Conservation (phyloP, 2,888 invertebrate species). For the Melanostoma scalare region DNA sequence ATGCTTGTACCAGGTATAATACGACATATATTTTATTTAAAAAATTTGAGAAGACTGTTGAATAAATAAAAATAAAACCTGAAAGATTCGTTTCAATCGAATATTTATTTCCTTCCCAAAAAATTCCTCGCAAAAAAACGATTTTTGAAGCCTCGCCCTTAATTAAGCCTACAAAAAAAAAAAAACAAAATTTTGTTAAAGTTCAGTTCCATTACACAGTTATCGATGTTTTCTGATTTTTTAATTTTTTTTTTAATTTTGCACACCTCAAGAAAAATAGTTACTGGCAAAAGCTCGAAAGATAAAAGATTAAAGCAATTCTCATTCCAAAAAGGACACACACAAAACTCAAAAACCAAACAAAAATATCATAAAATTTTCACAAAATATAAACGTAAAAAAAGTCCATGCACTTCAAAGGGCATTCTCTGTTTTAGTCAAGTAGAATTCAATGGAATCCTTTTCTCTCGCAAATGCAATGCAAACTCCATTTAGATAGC, state of each 20-base stretch:
- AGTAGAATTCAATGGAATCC: constrained; percentile 39
- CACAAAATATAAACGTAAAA: constrained; percentile 23
- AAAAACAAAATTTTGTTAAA: background rate
- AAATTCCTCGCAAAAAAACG: too few species aligned
- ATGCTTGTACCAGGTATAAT: too few species aligned
- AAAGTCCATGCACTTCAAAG: constrained; percentile 58
- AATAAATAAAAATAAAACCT: too few species aligned
- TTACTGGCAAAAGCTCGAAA: constrained; percentile 2
- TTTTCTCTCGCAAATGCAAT: constrained; percentile 50
- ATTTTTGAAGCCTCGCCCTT: background rate
- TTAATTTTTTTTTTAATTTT: background rate
- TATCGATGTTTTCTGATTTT: background rate
- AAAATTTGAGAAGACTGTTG: too few species aligned
- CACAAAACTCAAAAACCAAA: constrained; percentile 34
- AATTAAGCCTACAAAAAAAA: background rate
- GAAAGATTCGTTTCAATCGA: too few species aligned
- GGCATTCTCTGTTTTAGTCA: constrained; percentile 37
- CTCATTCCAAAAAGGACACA: constrained; percentile 62
- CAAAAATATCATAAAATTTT: constrained; percentile 23
- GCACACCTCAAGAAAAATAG: constrained; percentile 51
- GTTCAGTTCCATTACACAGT: constrained; percentile 37
- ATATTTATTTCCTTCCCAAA: too few species aligned
- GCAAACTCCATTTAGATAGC: constrained; percentile 51
- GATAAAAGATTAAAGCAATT: constrained; percentile 46
- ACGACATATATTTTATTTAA: too few species aligned